Conservation (phyloP, 2,113 vertebrate genomes). For the Mormyrus iriodes region DNA sequence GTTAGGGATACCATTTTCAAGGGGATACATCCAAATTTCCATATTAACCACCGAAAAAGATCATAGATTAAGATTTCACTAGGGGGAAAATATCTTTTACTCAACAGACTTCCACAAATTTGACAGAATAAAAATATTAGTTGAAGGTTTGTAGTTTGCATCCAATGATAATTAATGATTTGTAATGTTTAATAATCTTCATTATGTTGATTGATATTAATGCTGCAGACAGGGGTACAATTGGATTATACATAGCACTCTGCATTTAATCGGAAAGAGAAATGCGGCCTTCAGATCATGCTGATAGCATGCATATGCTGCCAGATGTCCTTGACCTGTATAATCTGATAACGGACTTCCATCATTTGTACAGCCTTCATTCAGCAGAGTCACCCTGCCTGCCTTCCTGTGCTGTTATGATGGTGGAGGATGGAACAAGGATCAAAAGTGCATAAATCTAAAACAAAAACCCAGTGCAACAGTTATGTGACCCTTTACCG, state of each 20-base stretch:
- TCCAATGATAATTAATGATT: not conserved
- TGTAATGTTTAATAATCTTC: not conserved
- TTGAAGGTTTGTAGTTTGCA: not conserved
- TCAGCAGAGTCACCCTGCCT: not conserved
- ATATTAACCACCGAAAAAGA: not conserved
- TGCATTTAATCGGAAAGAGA: not conserved
- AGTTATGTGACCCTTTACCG: not conserved
- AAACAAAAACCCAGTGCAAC: too few relatives aligned
- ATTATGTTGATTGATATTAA: not conserved
- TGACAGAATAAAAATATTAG: not conserved
- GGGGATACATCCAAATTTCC: not conserved
- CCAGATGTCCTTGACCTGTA: not conserved
- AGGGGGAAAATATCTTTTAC: not conserved
- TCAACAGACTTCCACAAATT: not conserved
- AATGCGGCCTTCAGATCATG: not conserved
- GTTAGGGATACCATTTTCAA: not conserved
- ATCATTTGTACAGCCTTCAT: not conserved
- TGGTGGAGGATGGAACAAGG: not conserved
- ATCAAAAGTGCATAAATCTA: too few relatives aligned
- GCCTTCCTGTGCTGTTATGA: not conserved
- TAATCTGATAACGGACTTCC: not conserved
- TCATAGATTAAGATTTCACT: not conserved
- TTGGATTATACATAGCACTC: not conserved
- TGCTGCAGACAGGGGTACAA: not conserved
- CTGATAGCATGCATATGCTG: not conserved